phyloP scores from a whole-genome alignment of 2,797 vertebrate genomes.

The Manis javanica region DNA sequence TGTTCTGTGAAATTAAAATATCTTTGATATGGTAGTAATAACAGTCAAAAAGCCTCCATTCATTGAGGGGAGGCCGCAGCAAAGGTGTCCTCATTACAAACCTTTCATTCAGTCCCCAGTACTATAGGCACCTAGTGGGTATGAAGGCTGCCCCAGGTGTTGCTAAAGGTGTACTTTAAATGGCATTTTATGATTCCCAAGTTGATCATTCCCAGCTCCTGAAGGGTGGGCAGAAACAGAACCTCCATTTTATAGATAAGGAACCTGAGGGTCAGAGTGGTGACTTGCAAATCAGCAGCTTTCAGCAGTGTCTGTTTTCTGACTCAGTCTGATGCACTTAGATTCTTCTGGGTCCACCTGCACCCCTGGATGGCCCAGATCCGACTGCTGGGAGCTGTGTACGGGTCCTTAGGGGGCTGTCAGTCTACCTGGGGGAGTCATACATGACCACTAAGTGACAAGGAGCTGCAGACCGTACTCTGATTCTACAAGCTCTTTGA shows the following conservation, averaged over 20 bases:
- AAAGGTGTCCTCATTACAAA: fast-evolving
- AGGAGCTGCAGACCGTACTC: neutral
- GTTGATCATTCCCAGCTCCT: neutral
- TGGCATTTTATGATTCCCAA: neutral
- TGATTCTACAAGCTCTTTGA: neutral
- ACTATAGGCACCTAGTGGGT: fast-evolving
- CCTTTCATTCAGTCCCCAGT: fast-evolving
- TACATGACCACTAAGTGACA: too few species aligned
- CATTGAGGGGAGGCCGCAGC: neutral
- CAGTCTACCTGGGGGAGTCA: too few species aligned
- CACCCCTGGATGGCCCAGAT: neutral
- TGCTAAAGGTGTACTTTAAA: neutral
- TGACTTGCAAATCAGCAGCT: neutral
- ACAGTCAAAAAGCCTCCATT: neutral
- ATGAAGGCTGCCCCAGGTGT: neutral
- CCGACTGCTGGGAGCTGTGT: fast-evolving
- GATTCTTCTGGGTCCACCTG: too few species aligned
- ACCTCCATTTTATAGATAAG: neutral
- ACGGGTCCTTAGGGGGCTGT: fast-evolving
- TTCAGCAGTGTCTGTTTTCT: neutral
- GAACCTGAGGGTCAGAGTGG: fast-evolving
- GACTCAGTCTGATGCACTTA: neutral
- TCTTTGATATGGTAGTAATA: neutral
- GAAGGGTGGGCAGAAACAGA: neutral
- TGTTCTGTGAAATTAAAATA: neutral